Conservation (phyloP, 2,797 vertebrate genomes). For the Lepidocolaptes lacrymiger region DNA sequence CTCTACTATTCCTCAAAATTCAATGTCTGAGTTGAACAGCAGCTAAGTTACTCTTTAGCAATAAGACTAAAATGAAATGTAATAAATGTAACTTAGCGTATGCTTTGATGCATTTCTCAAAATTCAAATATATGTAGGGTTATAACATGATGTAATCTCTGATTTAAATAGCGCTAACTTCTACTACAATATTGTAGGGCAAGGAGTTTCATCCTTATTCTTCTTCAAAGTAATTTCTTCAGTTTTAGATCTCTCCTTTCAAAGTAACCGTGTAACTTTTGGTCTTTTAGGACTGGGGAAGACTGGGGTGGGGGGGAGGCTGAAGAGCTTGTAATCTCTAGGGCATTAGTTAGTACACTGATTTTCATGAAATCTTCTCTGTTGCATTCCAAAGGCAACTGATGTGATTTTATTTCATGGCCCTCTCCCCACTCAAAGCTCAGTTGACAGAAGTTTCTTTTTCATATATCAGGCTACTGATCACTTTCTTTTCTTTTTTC, state of each 20-base stretch:
- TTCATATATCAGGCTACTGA: background rate
- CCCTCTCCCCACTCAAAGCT: background rate
- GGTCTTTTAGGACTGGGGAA: background rate
- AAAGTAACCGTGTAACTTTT: background rate
- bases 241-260: background rate
- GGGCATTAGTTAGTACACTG: background rate
- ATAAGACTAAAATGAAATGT: background rate
- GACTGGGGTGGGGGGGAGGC: no score
- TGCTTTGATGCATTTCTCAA: background rate
- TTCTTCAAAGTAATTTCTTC: background rate
- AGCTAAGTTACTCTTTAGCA: background rate
- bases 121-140: background rate
- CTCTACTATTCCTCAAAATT: background rate
- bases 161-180: background rate
- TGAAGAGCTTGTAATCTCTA: background rate
- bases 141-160: background rate
- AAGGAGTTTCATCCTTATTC: background rate
- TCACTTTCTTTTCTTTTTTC: background rate
- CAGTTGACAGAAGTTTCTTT: background rate
- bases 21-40: background rate
- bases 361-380: background rate
- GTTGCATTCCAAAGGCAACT: background rate
- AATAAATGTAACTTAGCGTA: background rate
- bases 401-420: background rate
- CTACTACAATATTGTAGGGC: background rate